These are phyloP conservation scores for Erythrocercus mccallii DNA, from an alignment of 2,113 vertebrate genomes.

Conservation along the genomic window DNA sequence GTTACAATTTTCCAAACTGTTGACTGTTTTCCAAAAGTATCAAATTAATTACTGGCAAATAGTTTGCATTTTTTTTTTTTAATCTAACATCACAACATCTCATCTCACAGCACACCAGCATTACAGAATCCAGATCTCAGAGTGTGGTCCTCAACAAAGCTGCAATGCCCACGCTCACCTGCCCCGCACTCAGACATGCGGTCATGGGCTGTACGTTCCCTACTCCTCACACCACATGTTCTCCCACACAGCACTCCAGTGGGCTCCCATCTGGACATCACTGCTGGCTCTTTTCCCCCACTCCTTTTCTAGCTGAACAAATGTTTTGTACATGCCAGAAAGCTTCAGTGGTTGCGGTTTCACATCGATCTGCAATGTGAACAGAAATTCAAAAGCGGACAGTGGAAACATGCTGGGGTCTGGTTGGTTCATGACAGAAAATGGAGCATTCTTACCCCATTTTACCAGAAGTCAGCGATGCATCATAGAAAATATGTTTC, in stretches of 20 bases:
- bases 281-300: neutral
- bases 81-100: neutral
- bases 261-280: neutral
- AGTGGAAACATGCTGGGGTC: neutral
- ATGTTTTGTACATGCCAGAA: neutral
- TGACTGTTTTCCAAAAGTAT: neutral
- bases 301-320: neutral
- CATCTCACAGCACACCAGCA: neutral
- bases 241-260: neutral
- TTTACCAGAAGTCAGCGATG: neutral
- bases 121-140: neutral
- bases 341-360: neutral
- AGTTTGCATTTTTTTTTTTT: neutral
- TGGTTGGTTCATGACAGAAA: neutral
- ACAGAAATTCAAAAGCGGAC: neutral
- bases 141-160: neutral
- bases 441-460: neutral
- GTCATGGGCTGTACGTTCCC: neutral
- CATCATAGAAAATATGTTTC: neutral
- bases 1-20: neutral
- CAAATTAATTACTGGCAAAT: neutral
- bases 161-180: accelerated
- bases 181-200: neutral
- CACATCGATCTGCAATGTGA: neutral
- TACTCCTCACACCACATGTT: neutral